Conservation (phyloP, 2,888 invertebrate species). For the Drosophila infuscata region DNA sequence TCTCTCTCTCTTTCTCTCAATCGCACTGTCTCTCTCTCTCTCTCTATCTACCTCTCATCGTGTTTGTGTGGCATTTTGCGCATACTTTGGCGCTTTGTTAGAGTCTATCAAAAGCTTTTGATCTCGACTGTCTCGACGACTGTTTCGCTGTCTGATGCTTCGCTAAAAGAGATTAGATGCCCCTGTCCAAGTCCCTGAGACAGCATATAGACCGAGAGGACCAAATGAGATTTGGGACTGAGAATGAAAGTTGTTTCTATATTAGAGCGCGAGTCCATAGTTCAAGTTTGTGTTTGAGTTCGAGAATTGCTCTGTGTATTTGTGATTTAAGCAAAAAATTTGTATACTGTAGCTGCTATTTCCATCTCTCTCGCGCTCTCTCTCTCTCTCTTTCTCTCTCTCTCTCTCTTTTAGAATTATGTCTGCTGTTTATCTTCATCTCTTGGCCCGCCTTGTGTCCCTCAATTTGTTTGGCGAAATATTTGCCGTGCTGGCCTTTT, state of each 20-base stretch:
- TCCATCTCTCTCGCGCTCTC: not conserved
- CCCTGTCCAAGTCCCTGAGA: conserved; percentile 24
- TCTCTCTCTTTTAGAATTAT: conserved; percentile 9
- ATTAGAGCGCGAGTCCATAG: conserved; percentile 8
- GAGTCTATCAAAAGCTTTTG: conserved; percentile 72
- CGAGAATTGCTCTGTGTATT: conserved; percentile 10
- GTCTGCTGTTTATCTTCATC: conserved; percentile 48
- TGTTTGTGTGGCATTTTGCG: conserved; percentile 56
- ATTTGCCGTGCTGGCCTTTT: conserved; percentile 51
- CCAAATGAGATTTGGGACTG: not conserved
- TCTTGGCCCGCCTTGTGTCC: conserved; percentile 22
- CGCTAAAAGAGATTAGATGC: conserved; percentile 41
- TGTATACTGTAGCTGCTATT: conserved; percentile 43
- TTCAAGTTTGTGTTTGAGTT: conserved; percentile 8
- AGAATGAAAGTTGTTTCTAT: conserved; percentile 3
- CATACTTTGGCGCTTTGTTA: conserved; percentile 63
- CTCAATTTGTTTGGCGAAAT: conserved; percentile 52
- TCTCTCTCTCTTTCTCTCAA: not conserved
- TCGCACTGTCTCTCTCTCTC: not conserved
- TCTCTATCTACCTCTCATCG: not conserved
- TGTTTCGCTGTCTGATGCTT: conserved; percentile 37
- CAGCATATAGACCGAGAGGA: not conserved
- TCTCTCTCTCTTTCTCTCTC: not conserved
- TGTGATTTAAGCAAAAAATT: conserved; percentile 41
- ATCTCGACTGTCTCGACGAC: conserved; percentile 63